Base-by-base conservation (phyloP, 2,888 invertebrate genomes). In the Idaea straminata region DNA sequence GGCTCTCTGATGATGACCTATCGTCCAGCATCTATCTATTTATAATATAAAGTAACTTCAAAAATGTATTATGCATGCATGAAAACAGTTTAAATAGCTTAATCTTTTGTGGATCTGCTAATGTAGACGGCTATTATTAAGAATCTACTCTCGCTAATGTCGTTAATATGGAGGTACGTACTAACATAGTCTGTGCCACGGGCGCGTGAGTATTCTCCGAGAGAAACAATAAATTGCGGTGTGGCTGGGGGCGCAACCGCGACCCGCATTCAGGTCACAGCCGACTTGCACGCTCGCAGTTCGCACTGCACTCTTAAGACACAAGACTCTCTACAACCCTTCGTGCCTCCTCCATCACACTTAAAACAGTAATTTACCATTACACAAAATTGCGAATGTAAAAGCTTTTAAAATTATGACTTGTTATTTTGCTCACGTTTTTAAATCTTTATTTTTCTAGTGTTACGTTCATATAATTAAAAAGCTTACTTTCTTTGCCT, bases 191-290 rank as follows among this genome's bases (percentile, higher is more conserved):
- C 10, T 47, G 47, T 47, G 47, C 13, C 47, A 47, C 78, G 74
- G 75, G 72, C 71, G 73, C 81, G 80, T 80, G 80, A 79, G 80
- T 79, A 25, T 25, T 25, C 75, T 76, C 76, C 73, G 78, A 74
- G 75, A 77, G 82, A 86, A 85, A 88, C 87, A 85, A 88, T 88
- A 88, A 88, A 88, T 86, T 85, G 86, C 78, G 82, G 83, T 75
- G 79, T 74, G 78, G 25, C 25, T 25, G 25, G 25, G 25, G 25
- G 2, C 25, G 79, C 73, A 73, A 79, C 83, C 82, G 78, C 84
- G 83, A 77, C 77, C 82, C 80, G 83, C 85, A 86, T 87, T 82
- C 83, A 78, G 87, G 85, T 87, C 85, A 79, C 79, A 75, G 72
- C 69, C 62, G 64, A 62, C 57, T 5, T 59, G 59, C 72, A 63